These are phyloP conservation scores for Podiceps cristatus DNA, from an alignment of 2,113 vertebrate species.

Conservation along the genomic window DNA sequence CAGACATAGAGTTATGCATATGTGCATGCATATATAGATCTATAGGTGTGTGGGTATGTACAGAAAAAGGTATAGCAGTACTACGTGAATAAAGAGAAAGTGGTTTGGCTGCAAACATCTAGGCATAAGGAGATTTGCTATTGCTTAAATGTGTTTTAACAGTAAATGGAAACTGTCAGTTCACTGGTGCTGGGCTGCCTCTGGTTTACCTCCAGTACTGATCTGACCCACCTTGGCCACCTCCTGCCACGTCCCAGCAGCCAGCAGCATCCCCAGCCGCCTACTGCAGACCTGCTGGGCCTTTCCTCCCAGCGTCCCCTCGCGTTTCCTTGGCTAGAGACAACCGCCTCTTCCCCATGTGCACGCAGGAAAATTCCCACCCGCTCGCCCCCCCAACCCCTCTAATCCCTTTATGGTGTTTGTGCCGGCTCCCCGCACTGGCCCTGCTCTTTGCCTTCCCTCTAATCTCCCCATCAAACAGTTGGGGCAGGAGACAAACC, in stretches of 20 bases:
- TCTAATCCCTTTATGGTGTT: conserved; percentile 67
- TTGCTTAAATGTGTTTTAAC: neutral
- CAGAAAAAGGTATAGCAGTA: neutral
- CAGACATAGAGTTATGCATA: neutral
- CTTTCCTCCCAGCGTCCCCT: neutral
- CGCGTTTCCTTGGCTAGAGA: fast-evolving
- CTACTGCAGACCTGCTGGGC: neutral
- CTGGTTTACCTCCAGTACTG: neutral
- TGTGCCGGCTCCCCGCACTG: neutral
- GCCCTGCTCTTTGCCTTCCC: conserved; percentile 64
- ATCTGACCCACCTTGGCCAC: neutral
- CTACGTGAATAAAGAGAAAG: neutral
- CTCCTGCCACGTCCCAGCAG: neutral
- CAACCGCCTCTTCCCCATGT: fast-evolving
- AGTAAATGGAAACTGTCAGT: neutral
- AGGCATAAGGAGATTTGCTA: neutral
- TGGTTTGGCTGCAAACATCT: neutral
- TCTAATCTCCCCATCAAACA: conserved; percentile 5
- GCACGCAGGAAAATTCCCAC: neutral
- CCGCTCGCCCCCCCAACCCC: neutral
- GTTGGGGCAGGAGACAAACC: neutral
- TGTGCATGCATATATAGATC: fast-evolving
- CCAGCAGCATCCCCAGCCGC: neutral
- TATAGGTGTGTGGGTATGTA: too few species aligned
- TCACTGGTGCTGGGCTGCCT: neutral